phyloP scores from a whole-genome alignment of 2,113 vertebrate genomes.

The Ptilonorhynchus violaceus region DNA sequence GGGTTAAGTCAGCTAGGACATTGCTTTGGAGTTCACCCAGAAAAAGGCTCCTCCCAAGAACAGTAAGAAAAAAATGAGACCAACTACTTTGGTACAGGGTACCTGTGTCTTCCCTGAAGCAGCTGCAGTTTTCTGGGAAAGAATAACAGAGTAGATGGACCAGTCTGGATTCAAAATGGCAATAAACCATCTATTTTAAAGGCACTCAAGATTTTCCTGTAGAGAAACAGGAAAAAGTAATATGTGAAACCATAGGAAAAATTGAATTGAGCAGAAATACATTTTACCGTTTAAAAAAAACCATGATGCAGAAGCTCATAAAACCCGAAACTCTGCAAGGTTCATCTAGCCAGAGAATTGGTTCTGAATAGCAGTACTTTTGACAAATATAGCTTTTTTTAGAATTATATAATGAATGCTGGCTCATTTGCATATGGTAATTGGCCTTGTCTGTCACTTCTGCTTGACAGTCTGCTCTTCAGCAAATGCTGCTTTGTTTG shows the following conservation, averaged over 20 bases:
- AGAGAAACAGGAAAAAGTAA: neutral
- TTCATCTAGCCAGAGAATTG: neutral
- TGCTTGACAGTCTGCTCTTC: constrained; percentile 37
- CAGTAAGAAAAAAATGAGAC: neutral
- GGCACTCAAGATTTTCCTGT: neutral
- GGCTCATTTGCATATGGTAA: constrained; percentile 37
- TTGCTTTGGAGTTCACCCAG: neutral
- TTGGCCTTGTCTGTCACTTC: constrained; percentile 38
- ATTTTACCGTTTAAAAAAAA: neutral
- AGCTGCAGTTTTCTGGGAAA: neutral
- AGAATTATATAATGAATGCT: neutral
- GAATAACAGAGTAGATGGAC: neutral
- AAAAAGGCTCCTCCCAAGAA: neutral
- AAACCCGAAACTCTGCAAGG: neutral
- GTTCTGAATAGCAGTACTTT: neutral
- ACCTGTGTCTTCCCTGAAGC: neutral
- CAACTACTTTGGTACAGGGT: neutral
- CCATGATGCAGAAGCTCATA: neutral
- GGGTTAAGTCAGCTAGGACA: neutral
- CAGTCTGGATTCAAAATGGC: neutral
- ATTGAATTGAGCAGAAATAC: neutral
- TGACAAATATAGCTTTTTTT: neutral
- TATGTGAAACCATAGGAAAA: neutral
- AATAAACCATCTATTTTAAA: neutral
- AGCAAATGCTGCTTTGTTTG: constrained; percentile 1